Base-by-base conservation (phyloP, 2,888 invertebrate genomes). In the Acleris cristana region DNA sequence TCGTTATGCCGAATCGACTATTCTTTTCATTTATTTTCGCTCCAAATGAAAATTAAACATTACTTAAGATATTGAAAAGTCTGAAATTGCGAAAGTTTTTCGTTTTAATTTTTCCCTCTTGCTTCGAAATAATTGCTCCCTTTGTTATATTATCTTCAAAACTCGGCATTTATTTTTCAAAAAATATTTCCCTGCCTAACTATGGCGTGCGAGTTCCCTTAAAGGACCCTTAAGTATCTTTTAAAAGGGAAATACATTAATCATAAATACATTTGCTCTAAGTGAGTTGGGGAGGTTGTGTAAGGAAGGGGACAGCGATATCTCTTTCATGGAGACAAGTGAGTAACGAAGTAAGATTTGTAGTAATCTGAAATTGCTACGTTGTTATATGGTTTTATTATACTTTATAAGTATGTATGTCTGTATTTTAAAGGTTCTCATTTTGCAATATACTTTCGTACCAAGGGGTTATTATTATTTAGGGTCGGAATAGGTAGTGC, bases 191-290 rank as follows among this genome's bases (percentile, higher is more conserved):
- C 7, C 7, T 7, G 0, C 7, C 18, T 40, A 40, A 40, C 40
- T 40, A 40, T 14, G 40, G 40, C 40, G 40, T 40, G 40, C 40
- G 40, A 40, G 48, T 48, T 48, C 48, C 7, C 18, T 2, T n/a
- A n/a, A 18, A n/a, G 7, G 48, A n/a, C n/a, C 23, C 26, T 55
- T 44, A 16, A 10, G 59, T 49, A 57, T 66, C 52, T 52, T 62
- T 57, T 57, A 45, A 48, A 52, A 34, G 45, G 34, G 23, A 48
- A 56, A 52, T 61, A 62, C 56, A 66, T 66, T 52, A 66, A 66
- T 66, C 61, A 66, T 61, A 57, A 61, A 52, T 30, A 66, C 61
- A 52, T 66, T 66, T 52, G 55, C 61, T 57, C 34, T 66, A 57
- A 61, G 61, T 56, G 61, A 66, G 56, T 62, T 16, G 48, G 30